Evolutionary conservation across 1,140 invertebrate genomes (phyloP), one percentile per base, ranked within the genome.

Genomic region (Dendroctonus valens): DNA sequence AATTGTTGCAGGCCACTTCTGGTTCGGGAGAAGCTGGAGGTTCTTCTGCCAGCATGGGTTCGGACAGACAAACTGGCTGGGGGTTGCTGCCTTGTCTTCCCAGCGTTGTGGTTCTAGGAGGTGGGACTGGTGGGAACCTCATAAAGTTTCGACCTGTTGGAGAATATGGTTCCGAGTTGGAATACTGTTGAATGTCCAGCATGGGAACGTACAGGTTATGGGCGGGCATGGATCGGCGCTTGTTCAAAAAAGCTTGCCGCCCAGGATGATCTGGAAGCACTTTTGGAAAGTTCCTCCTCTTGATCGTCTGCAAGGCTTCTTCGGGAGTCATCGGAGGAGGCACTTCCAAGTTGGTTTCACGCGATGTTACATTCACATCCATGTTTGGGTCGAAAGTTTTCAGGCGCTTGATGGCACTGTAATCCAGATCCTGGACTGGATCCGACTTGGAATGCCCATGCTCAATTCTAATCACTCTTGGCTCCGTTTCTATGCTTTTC

Each of bases 251-350:
- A 37, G 69, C 68, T 48, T 77, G 71, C 49, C 71, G 71, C 63
- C 79, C 80, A 26, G 86, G 86, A 69, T 86, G 83, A 76, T 91
- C 91, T 14, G 91, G 91, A 38, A 93, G 74, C 6, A 92, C 91
- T 82, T 92, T 92, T 0, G 90, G 91, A 75, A 88, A 92, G 73
- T 92, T 92, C 67, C 89, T 81, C 62, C 87, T 81, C 76, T 89
- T 88, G 39, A 92, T 89, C 6, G 86, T 87, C 53, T 83, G 81
- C 44, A 92, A 77, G 2, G 90, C 84, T 72, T 91, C 89, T 71
- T 88, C 88, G 5, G 86, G 83, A 7, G 83, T 85, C 9, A 87
- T 70, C 11, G 78, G 77, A 42, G 80, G 71, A 8, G 69, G 54
- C 0, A 51, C 57, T 0, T 77, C 72, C 6, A 81, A 76, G 41